Evolutionary conservation across 2,113 vertebrate species (phyloP), one percentile per base, ranked within the genome.

Genomic region (Neogale vison): DNA sequence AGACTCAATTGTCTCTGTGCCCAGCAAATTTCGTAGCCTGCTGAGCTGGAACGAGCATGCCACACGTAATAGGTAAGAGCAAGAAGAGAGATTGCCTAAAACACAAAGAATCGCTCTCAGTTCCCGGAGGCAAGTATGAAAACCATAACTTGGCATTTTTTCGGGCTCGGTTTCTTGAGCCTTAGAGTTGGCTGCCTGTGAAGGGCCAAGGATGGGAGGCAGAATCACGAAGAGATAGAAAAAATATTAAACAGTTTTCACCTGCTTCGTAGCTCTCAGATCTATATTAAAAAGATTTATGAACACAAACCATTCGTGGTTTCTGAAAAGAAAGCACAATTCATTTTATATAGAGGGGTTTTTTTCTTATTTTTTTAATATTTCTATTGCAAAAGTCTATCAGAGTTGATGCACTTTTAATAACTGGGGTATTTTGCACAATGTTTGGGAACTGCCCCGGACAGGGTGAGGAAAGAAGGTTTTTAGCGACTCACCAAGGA

Each of bases 261-360:
- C 84, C 90, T 86, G 65, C 97, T 98, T 96, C 47, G n/a, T 69
- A 96, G 97, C 71, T 98, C 98, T 67, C 92, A 98, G 92, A 97
- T 88, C 24, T 55, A 86, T 97, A 97, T 84, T 97, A 93, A 96
- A 97, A 97, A 97, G 95, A 89, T 98, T 79, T 97, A 95, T 88
- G 98, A 98, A 96, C 79, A 71, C 63, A 96, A 84, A 96, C 97
- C 96, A 95, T 96, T 90, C 86, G 63, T 97, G 97, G 96, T 98
- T 98, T 98, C 97, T 98, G 65, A 97, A 97, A 86, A 98, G 97
- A 96, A 98, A 99, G 98, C 98, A 99, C 98, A 98, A 96, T 98
- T 98, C 98, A 89, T 98, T 98, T 98, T 99, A 96, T 99, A 98
- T 36, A 97, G 98, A 98, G 95, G 42, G 13, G 0, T 14, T 31